phyloP scores from a whole-genome alignment of 1,140 invertebrate genomes.

The Mamestra configurata region DNA sequence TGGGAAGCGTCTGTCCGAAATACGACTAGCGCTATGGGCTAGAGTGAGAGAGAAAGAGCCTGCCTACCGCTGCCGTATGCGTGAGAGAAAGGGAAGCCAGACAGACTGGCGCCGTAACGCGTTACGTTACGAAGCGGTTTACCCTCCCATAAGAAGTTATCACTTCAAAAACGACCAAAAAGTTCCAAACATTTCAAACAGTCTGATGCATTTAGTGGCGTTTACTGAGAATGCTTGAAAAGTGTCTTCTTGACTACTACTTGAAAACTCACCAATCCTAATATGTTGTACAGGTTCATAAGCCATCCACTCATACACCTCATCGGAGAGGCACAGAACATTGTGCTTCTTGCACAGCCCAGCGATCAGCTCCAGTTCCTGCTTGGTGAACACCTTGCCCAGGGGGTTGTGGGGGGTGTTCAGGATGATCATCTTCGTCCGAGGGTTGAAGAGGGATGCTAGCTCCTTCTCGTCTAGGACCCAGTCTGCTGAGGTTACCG shows the following conservation, averaged over 20 bases:
- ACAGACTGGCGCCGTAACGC: no score
- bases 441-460: constrained; percentile 93
- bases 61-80: no score
- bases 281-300: constrained; percentile 96
- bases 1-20: no score
- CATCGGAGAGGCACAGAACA: constrained; percentile 97
- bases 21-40: no score
- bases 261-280: constrained; percentile 92
- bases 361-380: constrained; percentile 94
- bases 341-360: constrained; percentile 97
- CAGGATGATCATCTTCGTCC: constrained; percentile 98
- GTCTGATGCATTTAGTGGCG: no score
- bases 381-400: constrained; percentile 95
- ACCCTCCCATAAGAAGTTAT: no score
- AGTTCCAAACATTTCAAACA: no score
- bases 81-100: no score
- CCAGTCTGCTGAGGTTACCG: constrained; percentile 94
- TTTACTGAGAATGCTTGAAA: no score
- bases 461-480: constrained; percentile 95
- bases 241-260: neutral
- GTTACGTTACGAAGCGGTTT: no score
- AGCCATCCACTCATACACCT: constrained; percentile 99
- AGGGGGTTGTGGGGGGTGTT: constrained; percentile 99
- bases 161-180: no score
- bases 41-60: no score